Evolutionary conservation across 2,888 invertebrate genomes (phyloP).

Genomic region (Monopis laevigella): DNA sequence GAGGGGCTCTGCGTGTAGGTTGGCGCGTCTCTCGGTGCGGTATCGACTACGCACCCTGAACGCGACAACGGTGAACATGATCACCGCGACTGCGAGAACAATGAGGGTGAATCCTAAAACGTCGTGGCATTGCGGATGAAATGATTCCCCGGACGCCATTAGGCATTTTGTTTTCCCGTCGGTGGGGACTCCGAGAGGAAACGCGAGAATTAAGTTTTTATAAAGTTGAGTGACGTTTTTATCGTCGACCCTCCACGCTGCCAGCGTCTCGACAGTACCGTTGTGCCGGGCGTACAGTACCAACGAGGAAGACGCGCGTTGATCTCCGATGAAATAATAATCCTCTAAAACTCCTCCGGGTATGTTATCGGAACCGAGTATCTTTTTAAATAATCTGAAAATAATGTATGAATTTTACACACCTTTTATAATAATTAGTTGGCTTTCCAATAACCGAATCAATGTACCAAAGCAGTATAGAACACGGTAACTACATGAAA

Average conservation of each 20-base stretch:
- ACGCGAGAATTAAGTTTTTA: background rate
- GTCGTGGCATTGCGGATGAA: constrained; percentile 72
- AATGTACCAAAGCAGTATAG: background rate
- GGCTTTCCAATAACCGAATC: background rate
- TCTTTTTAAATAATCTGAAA: too few relatives aligned
- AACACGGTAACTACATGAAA: background rate
- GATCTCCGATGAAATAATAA: background rate
- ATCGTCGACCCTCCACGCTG: background rate
- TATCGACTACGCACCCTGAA: constrained; percentile 61
- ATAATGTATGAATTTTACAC: too few relatives aligned
- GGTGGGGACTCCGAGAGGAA: background rate
- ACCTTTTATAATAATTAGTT: too few relatives aligned
- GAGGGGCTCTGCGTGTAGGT: constrained; percentile 20
- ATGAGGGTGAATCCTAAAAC: constrained; percentile 57
- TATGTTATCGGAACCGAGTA: background rate
- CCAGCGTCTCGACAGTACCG: too few relatives aligned
- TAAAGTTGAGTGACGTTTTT: background rate
- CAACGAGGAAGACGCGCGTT: background rate
- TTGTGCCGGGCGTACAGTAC: background rate
- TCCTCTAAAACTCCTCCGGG: background rate
- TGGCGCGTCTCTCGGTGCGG: constrained; percentile 26
- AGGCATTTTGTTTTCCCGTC: background rate
- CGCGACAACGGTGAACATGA: constrained; percentile 68
- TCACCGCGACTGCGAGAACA: constrained; percentile 48
- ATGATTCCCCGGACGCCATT: constrained; percentile 36